Conservation (phyloP, 2,888 invertebrate genomes). For the Pterobdella sp. region DNA sequence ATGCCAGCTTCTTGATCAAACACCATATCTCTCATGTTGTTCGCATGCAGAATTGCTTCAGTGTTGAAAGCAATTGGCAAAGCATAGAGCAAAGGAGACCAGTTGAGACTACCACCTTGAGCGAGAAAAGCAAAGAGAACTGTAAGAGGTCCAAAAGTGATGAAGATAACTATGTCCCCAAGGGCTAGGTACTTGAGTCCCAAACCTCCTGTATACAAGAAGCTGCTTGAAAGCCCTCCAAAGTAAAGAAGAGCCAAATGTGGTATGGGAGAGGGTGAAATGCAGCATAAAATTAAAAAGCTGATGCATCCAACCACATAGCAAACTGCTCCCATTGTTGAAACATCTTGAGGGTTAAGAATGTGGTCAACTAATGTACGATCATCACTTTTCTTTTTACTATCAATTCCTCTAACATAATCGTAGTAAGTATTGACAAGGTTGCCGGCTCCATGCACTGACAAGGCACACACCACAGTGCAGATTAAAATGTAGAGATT, state of each 20-base stretch:
- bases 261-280: constrained; percentile 87
- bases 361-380: constrained; percentile 88
- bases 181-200: constrained; percentile 89
- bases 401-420: constrained; percentile 85
- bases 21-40: constrained; percentile 84
- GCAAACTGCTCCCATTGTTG: constrained; percentile 76
- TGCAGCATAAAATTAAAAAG: constrained; percentile 66
- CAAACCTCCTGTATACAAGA: constrained; percentile 90
- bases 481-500: constrained; percentile 64
- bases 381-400: constrained; percentile 65
- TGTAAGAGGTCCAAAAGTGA: constrained; percentile 86
- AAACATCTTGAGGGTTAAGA: constrained; percentile 72
- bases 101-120: constrained; percentile 78
- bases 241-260: constrained; percentile 88
- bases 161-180: constrained; percentile 80
- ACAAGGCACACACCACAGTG: constrained; percentile 75
- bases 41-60: constrained; percentile 87
- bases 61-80: constrained; percentile 86
- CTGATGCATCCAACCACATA: constrained; percentile 78
- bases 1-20: constrained; percentile 80
- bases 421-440: constrained; percentile 93
- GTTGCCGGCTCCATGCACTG: constrained; percentile 91
- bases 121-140: constrained; percentile 86
- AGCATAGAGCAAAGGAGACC: constrained; percentile 83
- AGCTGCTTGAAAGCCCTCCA: constrained; percentile 86